phyloP scores from a whole-genome alignment of 1,140 invertebrate genomes.

The Thalassaphorura encarpata region DNA sequence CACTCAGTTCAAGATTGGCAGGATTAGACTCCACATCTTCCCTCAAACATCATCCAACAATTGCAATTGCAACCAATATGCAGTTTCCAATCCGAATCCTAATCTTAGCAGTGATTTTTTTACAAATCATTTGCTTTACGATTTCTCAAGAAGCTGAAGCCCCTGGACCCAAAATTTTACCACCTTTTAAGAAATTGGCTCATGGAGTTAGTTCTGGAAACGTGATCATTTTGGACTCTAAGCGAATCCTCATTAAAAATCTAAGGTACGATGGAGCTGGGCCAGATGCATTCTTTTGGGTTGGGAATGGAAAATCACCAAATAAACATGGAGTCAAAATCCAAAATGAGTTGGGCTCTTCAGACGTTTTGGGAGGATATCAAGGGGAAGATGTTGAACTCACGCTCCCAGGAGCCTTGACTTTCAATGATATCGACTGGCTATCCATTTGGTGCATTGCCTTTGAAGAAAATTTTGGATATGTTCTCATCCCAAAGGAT shows the following conservation, averaged over 20 bases:
- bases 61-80: no score
- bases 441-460: conserved; percentile 25
- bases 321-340: conserved; percentile 15
- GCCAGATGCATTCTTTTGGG: conserved; percentile 27
- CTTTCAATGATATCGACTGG: conserved; percentile 26
- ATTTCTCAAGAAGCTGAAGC: background rate
- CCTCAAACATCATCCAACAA: no score
- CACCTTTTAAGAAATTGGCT: conserved; percentile 16
- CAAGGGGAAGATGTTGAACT: conserved; percentile 21
- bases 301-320: conserved; percentile 19
- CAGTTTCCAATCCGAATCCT: no score
- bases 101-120: no score
- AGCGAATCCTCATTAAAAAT: conserved; percentile 19
- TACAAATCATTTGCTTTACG: background rate
- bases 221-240: conserved; percentile 16
- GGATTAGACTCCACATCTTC: no score
- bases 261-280: conserved; percentile 27
- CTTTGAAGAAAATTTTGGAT: conserved; percentile 24
- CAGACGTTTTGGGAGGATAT: conserved; percentile 20
- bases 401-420: conserved; percentile 17
- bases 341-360: conserved; percentile 21
- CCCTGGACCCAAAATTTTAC: conserved; percentile 10
- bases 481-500: conserved; percentile 22
- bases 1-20: no score
- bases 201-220: conserved; percentile 23